These are phyloP conservation scores for Xerus rutilus DNA, from an alignment of 2,797 vertebrate species.

Conservation along the genomic window DNA sequence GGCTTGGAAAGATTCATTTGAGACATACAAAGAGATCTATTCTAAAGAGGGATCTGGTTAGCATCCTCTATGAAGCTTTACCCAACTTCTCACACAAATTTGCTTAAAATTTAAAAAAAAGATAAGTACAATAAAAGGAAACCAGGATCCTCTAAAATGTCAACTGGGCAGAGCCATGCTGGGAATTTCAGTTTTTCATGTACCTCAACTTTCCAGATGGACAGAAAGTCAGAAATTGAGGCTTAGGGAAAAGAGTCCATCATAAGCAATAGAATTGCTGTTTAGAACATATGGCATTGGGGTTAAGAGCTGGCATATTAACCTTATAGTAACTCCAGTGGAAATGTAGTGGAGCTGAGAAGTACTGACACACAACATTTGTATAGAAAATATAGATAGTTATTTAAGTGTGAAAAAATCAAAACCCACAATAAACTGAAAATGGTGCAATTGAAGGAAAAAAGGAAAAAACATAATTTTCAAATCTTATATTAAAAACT, in stretches of 20 bases:
- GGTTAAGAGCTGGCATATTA: neutral
- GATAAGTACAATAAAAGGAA: neutral
- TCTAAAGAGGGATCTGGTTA: neutral
- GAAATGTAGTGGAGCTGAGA: neutral
- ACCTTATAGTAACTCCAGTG: neutral
- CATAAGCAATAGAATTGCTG: neutral
- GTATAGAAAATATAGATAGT: neutral
- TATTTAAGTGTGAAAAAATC: neutral
- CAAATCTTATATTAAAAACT: neutral
- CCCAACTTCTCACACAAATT: conserved; percentile 1
- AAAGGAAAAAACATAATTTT: neutral
- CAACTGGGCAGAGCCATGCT: neutral
- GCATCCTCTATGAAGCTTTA: neutral
- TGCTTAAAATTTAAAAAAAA: conserved; percentile 30
- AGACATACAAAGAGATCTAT: neutral
- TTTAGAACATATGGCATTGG: neutral
- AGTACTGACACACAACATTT: neutral
- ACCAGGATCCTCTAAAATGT: neutral
- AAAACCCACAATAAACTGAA: conserved; percentile 17
- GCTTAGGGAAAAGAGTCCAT: neutral
- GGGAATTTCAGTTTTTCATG: neutral
- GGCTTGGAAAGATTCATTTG: conserved; percentile 14
- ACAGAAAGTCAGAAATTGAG: neutral
- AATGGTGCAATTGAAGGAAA: conserved; percentile 11
- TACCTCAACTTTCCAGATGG: neutral